Base-by-base conservation (phyloP, 2,888 invertebrate genomes). In the Patella caerulea region DNA sequence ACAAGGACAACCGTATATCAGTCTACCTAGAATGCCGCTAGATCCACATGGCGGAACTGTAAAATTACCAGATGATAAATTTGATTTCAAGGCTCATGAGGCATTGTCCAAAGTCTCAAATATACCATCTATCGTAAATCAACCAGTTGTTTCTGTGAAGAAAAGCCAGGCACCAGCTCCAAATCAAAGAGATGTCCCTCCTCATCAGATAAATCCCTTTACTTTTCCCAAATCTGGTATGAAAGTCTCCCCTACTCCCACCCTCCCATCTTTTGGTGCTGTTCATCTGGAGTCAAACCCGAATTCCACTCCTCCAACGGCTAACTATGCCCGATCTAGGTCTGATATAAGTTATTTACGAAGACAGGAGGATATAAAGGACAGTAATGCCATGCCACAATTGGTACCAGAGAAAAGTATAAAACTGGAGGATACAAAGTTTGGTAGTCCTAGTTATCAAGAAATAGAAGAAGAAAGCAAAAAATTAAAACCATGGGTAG, bases 191-290 rank as follows among this genome's bases (percentile, higher is more conserved):
- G 45, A 45, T 45, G 45, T 45, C 9, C 65, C 65, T 52, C 76
- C 76, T 53, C 72, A 53, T 65, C 72, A 76, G 15, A 29, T 76
- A 5, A 76, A 76, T 54, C 76, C 76, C 12, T 76, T 76, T 29
- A 76, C 76, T 1, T 76, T 76, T 24, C 76, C 76, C 14, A 65
- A 19, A 19, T 19, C 56, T 17, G 53, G 52, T 65, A 17, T 69
- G 9, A 76, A 55, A 65, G 69, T 70, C 15, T 72, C 73, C 17
- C 55, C 65, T 3, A 65, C 45, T 56, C 76, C 72, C 15, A 71
- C 19, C 17, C 34, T 69, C 14, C 34, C 53, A 24, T 52, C 76
- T 19, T 52, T 75, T 15, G 24, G 24, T n/a, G 19, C 72, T 17
- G 65, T n/a, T 15, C 65, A 52, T 11, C 52, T 65, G 9, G 34